Evolutionary conservation across 2,888 invertebrate species (phyloP), one percentile per base, ranked within the genome.

Genomic region (Antheraea assamensis): DNA sequence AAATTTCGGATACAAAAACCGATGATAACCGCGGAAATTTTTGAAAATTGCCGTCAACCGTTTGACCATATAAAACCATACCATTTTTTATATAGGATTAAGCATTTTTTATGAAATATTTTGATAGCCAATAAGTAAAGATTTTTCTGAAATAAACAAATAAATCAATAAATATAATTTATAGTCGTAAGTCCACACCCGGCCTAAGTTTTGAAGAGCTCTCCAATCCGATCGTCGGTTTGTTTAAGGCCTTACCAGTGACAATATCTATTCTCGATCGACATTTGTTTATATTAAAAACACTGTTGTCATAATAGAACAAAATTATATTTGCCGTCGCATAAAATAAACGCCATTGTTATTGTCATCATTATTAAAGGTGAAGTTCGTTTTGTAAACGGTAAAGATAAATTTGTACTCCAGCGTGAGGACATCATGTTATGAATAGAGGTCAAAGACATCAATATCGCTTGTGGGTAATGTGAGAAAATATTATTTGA

Each of bases 221-320:
- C 71, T 71, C 61, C 49, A 71, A 19, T 42, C 47, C 24, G 55
- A 73, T 71, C 73, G 73, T 71, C 71, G 71, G 90, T 91, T 87
- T 89, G 88, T 89, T 85, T 84, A 86, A 83, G 82, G 84, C 87
- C 85, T 85, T 79, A 84, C 79, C 91, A 92, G 91, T 88, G 91
- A 92, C 91, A 92, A 86, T 90, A 89, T 91, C 90, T 89, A 88
- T 90, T 87, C 88, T 87, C 85, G 88, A 92, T 90, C 91, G 82
- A 81, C 87, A 87, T 84, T 90, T 92, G 91, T 92, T 92, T 92
- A 90, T 88, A 88, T 86, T 88, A 86, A 82, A 89, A 91, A 91
- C 92, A 90, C 84, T 82, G 77, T 83, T 84, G 85, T 85, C 84
- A 85, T 82, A 76, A 81, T 78, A 80, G 75, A n/a, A 80, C 83